Evolutionary conservation across 2,888 invertebrate species (phyloP).

Genomic region (Alcis repandata): DNA sequence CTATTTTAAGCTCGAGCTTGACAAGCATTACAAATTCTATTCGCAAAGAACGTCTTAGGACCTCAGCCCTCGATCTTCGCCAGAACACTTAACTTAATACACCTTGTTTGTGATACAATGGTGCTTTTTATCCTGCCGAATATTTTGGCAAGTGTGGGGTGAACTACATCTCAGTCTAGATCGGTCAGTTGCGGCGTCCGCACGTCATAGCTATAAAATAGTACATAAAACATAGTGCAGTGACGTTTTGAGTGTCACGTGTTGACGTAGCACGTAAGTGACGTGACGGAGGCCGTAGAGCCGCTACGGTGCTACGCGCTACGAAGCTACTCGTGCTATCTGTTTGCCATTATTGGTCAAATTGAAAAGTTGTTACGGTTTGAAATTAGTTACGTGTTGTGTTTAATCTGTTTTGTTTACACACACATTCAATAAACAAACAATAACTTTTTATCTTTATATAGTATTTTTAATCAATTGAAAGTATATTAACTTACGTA

Average conservation of each 20-base stretch:
- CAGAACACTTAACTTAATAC: conserved; percentile 66
- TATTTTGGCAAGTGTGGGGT: conserved; percentile 70
- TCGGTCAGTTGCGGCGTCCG: conserved; percentile 69
- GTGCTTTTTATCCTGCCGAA: conserved; percentile 69
- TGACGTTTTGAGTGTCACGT: conserved; percentile 56
- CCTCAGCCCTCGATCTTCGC: conserved; percentile 49
- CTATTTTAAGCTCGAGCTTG: conserved; percentile 36
- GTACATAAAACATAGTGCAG: conserved; percentile 42
- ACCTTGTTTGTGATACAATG: conserved; percentile 69
- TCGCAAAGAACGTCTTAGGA: conserved; percentile 30
- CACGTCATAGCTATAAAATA: conserved; percentile 67
- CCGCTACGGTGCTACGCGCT: conserved; percentile 49
- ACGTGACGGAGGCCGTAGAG: conserved; percentile 50
- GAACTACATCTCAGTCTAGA: conserved; percentile 76
- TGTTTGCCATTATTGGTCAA: neutral
- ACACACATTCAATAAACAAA: neutral
- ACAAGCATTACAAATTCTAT: conserved; percentile 35
- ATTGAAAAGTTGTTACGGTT: neutral
- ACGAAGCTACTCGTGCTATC: conserved; percentile 24
- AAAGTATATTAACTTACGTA: no score
- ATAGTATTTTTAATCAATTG: no score
- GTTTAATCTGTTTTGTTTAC: conserved; percentile 2
- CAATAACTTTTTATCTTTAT: no score
- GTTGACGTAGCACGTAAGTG: conserved; percentile 51
- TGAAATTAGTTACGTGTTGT: neutral